Conservation (phyloP, 2,113 vertebrate genomes). For the Hemibagrus wyckioides region DNA sequence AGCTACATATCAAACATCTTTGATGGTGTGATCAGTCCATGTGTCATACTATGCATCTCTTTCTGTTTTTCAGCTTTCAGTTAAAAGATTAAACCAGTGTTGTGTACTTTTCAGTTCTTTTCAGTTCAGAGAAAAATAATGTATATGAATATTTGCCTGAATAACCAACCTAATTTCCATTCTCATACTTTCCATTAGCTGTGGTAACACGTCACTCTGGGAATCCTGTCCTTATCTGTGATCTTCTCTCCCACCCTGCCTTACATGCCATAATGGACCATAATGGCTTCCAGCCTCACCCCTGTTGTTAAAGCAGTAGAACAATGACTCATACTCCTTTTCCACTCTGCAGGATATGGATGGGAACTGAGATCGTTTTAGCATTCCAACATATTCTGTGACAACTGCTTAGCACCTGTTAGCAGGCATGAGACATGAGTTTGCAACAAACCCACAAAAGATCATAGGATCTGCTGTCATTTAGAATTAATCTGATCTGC, state of each 20-base stretch:
- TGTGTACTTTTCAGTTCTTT: neutral
- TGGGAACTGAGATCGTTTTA: slow-evolving; percentile 31
- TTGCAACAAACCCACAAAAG: neutral
- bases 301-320: slow-evolving; percentile 39
- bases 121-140: neutral
- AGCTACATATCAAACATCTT: neutral
- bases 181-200: neutral
- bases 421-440: neutral
- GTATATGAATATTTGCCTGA: neutral
- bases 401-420: slow-evolving; percentile 49
- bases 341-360: slow-evolving; percentile 14
- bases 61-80: neutral
- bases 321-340: slow-evolving; percentile 33
- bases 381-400: slow-evolving; percentile 24
- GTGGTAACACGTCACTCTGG: neutral
- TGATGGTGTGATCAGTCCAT: neutral
- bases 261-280: slow-evolving; percentile 27
- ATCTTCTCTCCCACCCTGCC: slow-evolving; percentile 4
- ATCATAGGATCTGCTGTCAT: neutral
- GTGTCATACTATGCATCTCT: neutral
- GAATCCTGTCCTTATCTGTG: neutral
- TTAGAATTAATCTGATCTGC: neutral
- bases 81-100: neutral
- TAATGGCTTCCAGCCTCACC: slow-evolving; percentile 43
- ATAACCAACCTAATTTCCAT: neutral